A percentile compares a stretch with the other conserved stretches of the same genome.
Conservation (phyloP, 1,140 invertebrate genomes). For the Drosophila mauritiana region DNA sequence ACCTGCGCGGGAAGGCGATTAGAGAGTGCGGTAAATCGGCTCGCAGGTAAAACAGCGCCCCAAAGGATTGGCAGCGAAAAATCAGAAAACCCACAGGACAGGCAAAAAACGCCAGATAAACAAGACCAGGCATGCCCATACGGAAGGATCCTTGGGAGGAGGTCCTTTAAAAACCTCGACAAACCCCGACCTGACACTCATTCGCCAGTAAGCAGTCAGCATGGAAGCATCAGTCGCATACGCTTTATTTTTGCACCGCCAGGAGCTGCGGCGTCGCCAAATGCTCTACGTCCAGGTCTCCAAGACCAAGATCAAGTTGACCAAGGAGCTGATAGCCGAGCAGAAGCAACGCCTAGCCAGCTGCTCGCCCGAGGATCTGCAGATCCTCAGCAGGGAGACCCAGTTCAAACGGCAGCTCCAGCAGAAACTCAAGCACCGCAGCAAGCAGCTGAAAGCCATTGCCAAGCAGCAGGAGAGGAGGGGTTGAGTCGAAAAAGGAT, state of each 20-base stretch:
- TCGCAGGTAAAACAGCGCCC: slow-evolving; percentile 39
- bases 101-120: slow-evolving; percentile 10
- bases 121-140: slow-evolving; percentile 18
- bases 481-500: slow-evolving; percentile 11
- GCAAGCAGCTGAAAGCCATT: slow-evolving; percentile 46
- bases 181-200: slow-evolving; percentile 32
- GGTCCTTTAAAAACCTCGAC: slow-evolving; percentile 30
- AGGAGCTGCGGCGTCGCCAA: slow-evolving; percentile 59
- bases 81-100: slow-evolving; percentile 32
- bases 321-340: slow-evolving; percentile 49
- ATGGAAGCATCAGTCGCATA: slow-evolving; percentile 61
- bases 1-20: slow-evolving; percentile 27
- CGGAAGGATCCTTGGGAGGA: not conserved
- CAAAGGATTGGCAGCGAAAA: slow-evolving; percentile 54
- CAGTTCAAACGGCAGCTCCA: slow-evolving; percentile 54
- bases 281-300: slow-evolving; percentile 41
- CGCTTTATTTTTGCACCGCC: slow-evolving; percentile 65
- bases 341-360: slow-evolving; percentile 45
- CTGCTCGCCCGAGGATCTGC: slow-evolving; percentile 60
- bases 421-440: slow-evolving; percentile 50
- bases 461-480: slow-evolving; percentile 27
- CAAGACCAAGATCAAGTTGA: slow-evolving; percentile 58
- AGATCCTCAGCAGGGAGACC: slow-evolving; percentile 56
- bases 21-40: slow-evolving; percentile 26
- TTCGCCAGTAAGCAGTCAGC: slow-evolving; percentile 18